phyloP scores from a whole-genome alignment of 2,113 vertebrate species.

The Megalops atlanticus region DNA sequence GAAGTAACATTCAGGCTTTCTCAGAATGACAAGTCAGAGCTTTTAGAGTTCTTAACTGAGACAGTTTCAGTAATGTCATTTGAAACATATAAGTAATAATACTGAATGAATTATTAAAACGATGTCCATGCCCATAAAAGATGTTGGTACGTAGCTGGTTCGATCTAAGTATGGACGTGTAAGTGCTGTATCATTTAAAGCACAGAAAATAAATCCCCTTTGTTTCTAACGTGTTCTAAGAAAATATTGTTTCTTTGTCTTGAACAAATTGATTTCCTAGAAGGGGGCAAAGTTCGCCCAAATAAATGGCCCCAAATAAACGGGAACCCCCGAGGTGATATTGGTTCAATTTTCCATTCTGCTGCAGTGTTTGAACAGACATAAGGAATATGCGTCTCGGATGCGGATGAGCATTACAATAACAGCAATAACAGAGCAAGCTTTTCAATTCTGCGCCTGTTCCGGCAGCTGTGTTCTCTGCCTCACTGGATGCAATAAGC shows the following conservation, averaged over 20 bases:
- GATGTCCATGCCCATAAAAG: too few species aligned
- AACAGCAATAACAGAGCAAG: not conserved
- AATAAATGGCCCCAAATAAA: not conserved
- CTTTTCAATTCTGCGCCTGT: not conserved
- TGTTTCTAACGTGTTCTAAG: too few species aligned
- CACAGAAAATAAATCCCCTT: too few species aligned
- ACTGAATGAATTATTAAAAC: not conserved
- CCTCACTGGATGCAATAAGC: too few species aligned
- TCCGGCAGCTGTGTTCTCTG: not conserved
- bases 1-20: not conserved
- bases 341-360: slow-evolving; percentile 6
- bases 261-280: not conserved
- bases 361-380: not conserved
- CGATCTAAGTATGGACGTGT: not conserved
- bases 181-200: too few species aligned
- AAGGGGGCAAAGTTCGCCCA: not conserved
- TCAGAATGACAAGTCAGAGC: not conserved
- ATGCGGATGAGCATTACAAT: not conserved
- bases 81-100: not conserved
- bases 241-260: too few species aligned
- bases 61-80: not conserved
- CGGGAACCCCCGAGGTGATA: not conserved
- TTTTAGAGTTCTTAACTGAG: not conserved
- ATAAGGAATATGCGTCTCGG: not conserved
- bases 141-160: too few species aligned